Conservation (phyloP, 2,888 invertebrate genomes). For the Aleiodes alternator region DNA sequence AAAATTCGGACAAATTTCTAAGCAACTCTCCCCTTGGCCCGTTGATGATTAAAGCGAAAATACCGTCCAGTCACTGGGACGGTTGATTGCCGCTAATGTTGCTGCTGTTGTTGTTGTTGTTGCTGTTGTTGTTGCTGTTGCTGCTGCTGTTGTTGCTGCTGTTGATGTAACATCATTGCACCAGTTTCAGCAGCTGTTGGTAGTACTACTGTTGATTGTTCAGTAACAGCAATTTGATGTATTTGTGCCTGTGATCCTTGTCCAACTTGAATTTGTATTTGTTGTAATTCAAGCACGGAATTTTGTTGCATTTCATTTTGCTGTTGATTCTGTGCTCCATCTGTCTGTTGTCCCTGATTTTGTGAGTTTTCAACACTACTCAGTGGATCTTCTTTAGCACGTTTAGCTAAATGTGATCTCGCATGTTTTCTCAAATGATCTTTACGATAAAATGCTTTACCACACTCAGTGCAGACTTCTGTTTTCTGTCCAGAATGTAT, state of each 20-base stretch:
- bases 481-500: constrained; percentile 91
- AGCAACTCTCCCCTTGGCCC: constrained; percentile 59
- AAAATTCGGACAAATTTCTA: neutral
- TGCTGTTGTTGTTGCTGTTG: constrained; percentile 67
- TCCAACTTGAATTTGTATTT: constrained; percentile 69
- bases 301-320: constrained; percentile 65
- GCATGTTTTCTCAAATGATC: constrained; percentile 89
- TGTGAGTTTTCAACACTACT: constrained; percentile 69
- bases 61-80: constrained; percentile 66
- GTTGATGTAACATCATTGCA: constrained; percentile 74
- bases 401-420: constrained; percentile 85
- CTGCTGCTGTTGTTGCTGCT: constrained; percentile 71
- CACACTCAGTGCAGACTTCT: constrained; percentile 86
- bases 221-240: constrained; percentile 72
- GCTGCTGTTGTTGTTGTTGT: no score
- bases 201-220: constrained; percentile 77
- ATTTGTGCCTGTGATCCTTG: constrained; percentile 74
- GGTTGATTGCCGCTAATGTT: constrained; percentile 61
- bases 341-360: constrained; percentile 72
- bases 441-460: constrained; percentile 87
- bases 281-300: constrained; percentile 64
- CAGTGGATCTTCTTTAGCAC: constrained; percentile 82
- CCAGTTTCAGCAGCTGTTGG: constrained; percentile 77
- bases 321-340: constrained; percentile 65
- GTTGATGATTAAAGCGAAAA: constrained; percentile 66